phyloP scores from a whole-genome alignment of 2,888 invertebrate genomes.

The Fragum fragum region DNA sequence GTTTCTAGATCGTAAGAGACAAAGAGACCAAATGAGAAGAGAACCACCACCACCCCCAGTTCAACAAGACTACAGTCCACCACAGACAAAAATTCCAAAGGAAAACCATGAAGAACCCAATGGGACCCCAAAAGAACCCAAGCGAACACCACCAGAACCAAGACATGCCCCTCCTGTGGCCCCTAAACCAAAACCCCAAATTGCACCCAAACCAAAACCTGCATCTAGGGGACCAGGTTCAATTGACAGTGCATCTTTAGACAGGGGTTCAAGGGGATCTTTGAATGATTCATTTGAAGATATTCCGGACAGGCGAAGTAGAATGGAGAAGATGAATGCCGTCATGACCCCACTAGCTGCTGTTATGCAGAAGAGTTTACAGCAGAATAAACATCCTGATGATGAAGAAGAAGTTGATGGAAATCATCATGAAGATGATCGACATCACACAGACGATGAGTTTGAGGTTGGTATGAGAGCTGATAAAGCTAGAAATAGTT shows the following conservation, averaged over 20 bases:
- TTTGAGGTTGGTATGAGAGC: conserved; percentile 40
- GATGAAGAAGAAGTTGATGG: conserved; percentile 24
- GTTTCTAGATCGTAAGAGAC: conserved; percentile 16
- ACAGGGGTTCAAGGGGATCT: conserved; percentile 39
- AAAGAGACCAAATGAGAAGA: conserved; percentile 45
- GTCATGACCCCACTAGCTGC: conserved; percentile 70
- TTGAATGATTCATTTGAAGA: conserved; percentile 65
- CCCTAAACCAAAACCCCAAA: conserved; percentile 51
- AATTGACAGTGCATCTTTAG: conserved; percentile 37
- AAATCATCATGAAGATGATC: not conserved
- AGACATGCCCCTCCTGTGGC: conserved; percentile 62
- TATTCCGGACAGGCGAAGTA: conserved; percentile 64
- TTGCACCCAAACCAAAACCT: conserved; percentile 47
- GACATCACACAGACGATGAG: not conserved
- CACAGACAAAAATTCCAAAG: conserved; percentile 7
- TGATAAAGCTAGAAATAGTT: conserved; percentile 7
- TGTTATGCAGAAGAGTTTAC: conserved; percentile 46
- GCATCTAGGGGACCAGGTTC: conserved; percentile 47
- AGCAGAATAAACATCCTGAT: conserved; percentile 24
- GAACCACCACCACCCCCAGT: conserved; percentile 18
- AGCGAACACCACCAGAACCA: conserved; percentile 53
- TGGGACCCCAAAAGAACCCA: conserved; percentile 13
- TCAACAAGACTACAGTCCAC: conserved; percentile 13
- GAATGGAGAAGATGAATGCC: conserved; percentile 72
- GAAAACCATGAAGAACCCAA: not conserved